Evolutionary conservation across 2,113 vertebrate species (phyloP), one percentile per base, ranked within the genome.

Genomic region (Phasianus colchicus): DNA sequence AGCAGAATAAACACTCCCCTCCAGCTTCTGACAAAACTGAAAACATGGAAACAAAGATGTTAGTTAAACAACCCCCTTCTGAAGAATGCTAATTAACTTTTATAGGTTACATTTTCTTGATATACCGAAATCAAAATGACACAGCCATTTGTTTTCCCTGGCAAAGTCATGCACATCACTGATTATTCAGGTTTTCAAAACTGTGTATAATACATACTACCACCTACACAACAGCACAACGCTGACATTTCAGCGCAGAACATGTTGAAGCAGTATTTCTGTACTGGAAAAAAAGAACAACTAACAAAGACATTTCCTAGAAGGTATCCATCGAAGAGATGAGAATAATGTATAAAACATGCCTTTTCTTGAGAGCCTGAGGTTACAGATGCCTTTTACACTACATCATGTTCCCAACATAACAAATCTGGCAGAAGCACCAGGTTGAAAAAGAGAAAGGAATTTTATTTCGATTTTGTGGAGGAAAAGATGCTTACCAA

Each of bases 111-210:
- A 92, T 94, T 94, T 94, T 95, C 94, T 95, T 90, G 93, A 89
- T 93, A 89, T 93, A 93, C 87, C n/a, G 32, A 96, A 95, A 95
- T 96, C 93, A 94, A 95, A 95, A 93, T 94, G 94, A 96, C 93
- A 97, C 93, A 96, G 90, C 90, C 95, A 96, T 96, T 97, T 95
- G 92, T 96, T 97, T 96, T 97, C 94, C 92, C 94, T 96, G 93
- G 94, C 92, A 96, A 96, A 96, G 93, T 87, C 92, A 95, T 92
- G 92, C 92, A 96, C 93, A 93, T 92, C 90, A 81, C 95, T 96
- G 96, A 97, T 96, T 93, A 93, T 93, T 93, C 95, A 96, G 95
- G 95, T 95, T 95, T 96, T 88, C 76, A 89, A 96, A 97, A 95
- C 89, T 96, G 95, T 96, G 93, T 95, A 92, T 93, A 95, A 95